Evolutionary conservation across 2,888 invertebrate species (phyloP).

Genomic region (Drosophila suboccidentalis): DNA sequence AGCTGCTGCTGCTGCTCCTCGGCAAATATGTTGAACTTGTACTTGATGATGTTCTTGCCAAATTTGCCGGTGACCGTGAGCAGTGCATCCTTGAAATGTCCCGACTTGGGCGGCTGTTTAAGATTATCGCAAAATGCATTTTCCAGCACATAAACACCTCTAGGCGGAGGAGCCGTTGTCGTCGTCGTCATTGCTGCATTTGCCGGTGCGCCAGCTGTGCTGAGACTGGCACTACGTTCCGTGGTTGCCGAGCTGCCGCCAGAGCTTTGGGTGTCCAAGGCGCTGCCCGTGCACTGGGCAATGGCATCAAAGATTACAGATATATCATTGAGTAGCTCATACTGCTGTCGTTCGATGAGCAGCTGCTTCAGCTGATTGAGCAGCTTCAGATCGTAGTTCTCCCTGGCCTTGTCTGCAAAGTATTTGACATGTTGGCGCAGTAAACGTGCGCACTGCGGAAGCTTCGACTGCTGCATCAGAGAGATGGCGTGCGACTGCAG

Average conservation of each 20-base stretch:
- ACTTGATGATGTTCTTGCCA: slow-evolving; percentile 85
- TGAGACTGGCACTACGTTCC: slow-evolving; percentile 75
- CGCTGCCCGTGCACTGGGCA: slow-evolving; percentile 81
- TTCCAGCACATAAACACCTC: slow-evolving; percentile 84
- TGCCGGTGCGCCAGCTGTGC: slow-evolving; percentile 16
- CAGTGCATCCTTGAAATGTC: slow-evolving; percentile 84
- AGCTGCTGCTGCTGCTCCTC: slow-evolving; percentile 84
- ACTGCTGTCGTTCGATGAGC: slow-evolving; percentile 83
- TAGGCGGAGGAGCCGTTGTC: slow-evolving; percentile 42
- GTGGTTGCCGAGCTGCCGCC: slow-evolving; percentile 83
- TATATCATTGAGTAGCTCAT: slow-evolving; percentile 84
- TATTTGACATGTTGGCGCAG: slow-evolving; percentile 84
- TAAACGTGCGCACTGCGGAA: slow-evolving; percentile 83
- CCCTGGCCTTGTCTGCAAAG: slow-evolving; percentile 85
- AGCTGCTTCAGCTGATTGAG: slow-evolving; percentile 84
- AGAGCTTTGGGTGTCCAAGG: slow-evolving; percentile 83
- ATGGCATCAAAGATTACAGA: slow-evolving; percentile 86
- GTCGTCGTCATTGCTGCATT: no score
- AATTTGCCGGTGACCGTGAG: slow-evolving; percentile 85
- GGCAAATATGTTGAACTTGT: slow-evolving; percentile 85
- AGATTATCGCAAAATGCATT: slow-evolving; percentile 85
- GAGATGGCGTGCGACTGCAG: slow-evolving; percentile 81
- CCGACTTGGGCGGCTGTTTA: slow-evolving; percentile 76
- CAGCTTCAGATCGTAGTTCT: slow-evolving; percentile 83
- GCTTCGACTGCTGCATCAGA: slow-evolving; percentile 80